A percentile compares a stretch with the other conserved stretches of the same genome.
phyloP scores from a whole-genome alignment of 1,140 invertebrate species.

The Myzus persicae region DNA sequence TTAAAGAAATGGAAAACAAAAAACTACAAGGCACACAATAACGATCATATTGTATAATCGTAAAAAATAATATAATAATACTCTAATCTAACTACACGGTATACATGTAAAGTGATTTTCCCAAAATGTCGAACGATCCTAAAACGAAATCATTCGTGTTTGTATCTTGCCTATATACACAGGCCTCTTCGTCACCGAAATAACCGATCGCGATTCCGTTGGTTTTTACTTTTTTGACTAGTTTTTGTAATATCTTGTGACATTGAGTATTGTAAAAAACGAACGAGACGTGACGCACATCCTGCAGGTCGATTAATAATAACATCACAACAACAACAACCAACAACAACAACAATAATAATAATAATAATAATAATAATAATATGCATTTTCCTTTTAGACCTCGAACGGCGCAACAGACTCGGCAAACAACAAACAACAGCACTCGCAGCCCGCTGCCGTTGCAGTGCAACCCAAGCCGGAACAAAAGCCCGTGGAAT shows the following conservation, averaged over 20 bases:
- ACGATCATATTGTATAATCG: neutral
- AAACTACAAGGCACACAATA: neutral
- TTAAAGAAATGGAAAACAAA: neutral
- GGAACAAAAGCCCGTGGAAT: slow-evolving; percentile 82
- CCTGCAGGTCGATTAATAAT: neutral
- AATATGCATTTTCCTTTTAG: slow-evolving; percentile 20
- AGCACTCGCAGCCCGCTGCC: slow-evolving; percentile 71
- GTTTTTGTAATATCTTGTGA: neutral
- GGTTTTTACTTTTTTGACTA: neutral
- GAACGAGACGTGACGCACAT: neutral
- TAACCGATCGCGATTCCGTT: neutral
- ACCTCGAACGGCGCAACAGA: slow-evolving; percentile 21
- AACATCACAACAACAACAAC: too few relatives aligned
- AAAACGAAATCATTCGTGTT: neutral
- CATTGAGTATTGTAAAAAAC: neutral
- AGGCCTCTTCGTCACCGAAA: neutral
- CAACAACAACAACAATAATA: too few relatives aligned
- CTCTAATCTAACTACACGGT: too few relatives aligned
- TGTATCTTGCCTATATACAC: neutral
- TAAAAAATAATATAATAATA: too few relatives aligned
- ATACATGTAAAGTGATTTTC: too few relatives aligned
- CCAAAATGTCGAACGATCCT: neutral
- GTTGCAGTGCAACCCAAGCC: slow-evolving; percentile 72
- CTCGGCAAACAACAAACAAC: slow-evolving; percentile 31
- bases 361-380: too few relatives aligned